Base-by-base conservation (phyloP, 1,140 invertebrate species). In the Neodiprion pinetum region DNA sequence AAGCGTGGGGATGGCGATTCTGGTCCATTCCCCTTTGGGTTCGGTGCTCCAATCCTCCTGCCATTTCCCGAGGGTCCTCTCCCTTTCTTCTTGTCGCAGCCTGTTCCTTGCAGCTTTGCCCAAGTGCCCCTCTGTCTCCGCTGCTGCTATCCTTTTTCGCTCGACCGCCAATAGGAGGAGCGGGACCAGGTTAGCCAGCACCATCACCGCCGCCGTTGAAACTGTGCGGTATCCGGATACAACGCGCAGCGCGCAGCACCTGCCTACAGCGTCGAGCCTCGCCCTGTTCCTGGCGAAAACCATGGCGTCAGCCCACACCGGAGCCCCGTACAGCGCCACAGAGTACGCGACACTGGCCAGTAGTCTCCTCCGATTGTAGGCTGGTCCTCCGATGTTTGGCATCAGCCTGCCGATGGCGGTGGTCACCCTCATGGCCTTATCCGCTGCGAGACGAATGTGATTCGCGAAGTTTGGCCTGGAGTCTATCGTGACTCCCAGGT, bases 401-500 rank as follows among this genome's bases (percentile, higher is more conserved):
- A 28, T 28, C 1, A 28, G 28, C 28, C 28, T 28, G 1, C 28
- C 28, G 28, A 28, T 28, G 28, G 28, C 28, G 1, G 28, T 5
- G 28, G 28, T 5, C 5, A 28, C 28, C 1, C 28, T 5, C 28
- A 28, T 28, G 1, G 28, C 28, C 28, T 28, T 28, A 0, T 5
- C 5, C 1, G 28, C 28, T 2, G 28, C 28, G 0, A 2, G 28
- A 0, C 5, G 28, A 0, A 28, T 5, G 28, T 28, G 1, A 0
- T 28, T 5, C 1, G 28, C 28, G 1, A 28, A 28, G 28, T 28
- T 28, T 5, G 3, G 1, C 28, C 28, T 28, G 1, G n/a, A 0
- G 40, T 77, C 74, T 53, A 77, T 5, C 0, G 47, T 67, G 47
- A 76, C 70, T n/a, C 73, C 75, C 47, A 78, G 66, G 70, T 77